These are phyloP conservation scores for Lemur catta DNA, from an alignment of 2,797 vertebrate genomes.

Conservation along the genomic window DNA sequence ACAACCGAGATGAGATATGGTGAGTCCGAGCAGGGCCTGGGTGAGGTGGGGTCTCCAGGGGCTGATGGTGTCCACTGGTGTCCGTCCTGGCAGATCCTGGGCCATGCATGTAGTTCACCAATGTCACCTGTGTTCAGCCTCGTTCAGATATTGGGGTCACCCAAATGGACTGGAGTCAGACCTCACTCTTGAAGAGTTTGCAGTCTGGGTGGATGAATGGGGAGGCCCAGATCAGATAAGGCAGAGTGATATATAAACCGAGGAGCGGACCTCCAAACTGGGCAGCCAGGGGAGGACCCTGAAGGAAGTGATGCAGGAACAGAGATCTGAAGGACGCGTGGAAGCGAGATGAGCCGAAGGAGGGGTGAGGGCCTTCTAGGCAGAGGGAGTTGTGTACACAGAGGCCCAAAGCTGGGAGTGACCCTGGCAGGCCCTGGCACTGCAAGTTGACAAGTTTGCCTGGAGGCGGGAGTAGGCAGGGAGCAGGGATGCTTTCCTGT, in stretches of 20 bases:
- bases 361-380: neutral
- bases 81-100: neutral
- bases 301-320: neutral
- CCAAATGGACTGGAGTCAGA: neutral
- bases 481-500: neutral
- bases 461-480: constrained; percentile 23
- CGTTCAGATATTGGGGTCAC: constrained; percentile 23
- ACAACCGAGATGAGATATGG: constrained; percentile 93
- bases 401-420: neutral
- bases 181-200: neutral
- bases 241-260: neutral
- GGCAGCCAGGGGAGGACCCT: neutral
- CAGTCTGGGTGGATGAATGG: neutral
- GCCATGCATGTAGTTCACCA: neutral
- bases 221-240: neutral
- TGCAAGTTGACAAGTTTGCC: constrained; percentile 28
- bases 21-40: constrained; percentile 81
- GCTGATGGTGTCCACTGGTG: neutral
- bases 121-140: neutral
- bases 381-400: neutral
- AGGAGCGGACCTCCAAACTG: neutral
- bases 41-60: neutral
- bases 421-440: neutral
- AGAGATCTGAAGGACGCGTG: neutral
- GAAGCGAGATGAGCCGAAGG: neutral